These are phyloP conservation scores for Podarcis raffonei DNA, from an alignment of 2,113 vertebrate species.

Conservation along the genomic window DNA sequence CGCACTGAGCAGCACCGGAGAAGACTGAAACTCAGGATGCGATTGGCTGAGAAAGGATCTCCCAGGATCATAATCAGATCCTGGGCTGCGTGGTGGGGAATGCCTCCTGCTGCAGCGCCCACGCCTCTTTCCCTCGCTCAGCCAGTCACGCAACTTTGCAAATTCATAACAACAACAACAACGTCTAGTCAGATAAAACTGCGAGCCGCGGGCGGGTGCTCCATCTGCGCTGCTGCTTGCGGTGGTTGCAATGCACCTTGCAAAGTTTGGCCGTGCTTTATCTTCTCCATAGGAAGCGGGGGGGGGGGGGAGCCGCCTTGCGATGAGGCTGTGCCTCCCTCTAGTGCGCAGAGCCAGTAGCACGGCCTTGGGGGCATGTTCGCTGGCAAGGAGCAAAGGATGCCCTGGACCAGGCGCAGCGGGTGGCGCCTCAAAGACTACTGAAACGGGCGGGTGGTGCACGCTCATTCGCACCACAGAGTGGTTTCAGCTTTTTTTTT, in stretches of 20 bases:
- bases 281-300: neutral
- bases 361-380: slow-evolving; percentile 48
- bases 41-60: slow-evolving; percentile 47
- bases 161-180: slow-evolving; percentile 3
- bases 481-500: too few species aligned
- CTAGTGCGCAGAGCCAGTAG: slow-evolving; percentile 61
- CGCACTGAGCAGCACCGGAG: neutral
- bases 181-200: neutral
- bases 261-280: neutral
- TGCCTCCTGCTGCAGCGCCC: neutral
- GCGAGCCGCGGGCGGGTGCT: neutral
- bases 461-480: neutral
- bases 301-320: slow-evolving; percentile 8
- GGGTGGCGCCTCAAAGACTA: neutral
- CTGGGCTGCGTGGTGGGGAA: neutral
- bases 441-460: too few species aligned
- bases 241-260: neutral
- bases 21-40: slow-evolving; percentile 16
- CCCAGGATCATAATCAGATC: neutral
- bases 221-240: neutral
- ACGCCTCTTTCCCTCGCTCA: neutral
- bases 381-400: slow-evolving; percentile 22
- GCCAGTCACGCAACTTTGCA: neutral
- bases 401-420: neutral
- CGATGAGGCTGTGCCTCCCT: slow-evolving; percentile 72